These are phyloP conservation scores for Agraylea sexmaculata DNA, from an alignment of 1,140 invertebrate species.

Conservation along the genomic window DNA sequence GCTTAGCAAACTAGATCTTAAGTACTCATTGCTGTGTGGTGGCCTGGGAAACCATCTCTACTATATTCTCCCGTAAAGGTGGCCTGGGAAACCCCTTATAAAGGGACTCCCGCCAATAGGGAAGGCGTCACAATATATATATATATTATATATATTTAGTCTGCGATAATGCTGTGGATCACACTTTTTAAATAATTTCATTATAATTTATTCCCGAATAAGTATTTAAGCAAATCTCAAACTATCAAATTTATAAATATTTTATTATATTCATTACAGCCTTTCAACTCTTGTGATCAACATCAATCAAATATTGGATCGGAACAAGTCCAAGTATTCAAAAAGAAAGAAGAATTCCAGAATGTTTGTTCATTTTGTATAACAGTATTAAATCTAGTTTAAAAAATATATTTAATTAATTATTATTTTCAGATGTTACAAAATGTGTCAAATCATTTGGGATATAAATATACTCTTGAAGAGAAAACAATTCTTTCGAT, in stretches of 20 bases:
- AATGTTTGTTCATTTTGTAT: slow-evolving; percentile 24
- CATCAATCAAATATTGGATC: slow-evolving; percentile 38
- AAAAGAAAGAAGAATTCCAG: slow-evolving; percentile 41
- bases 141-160: no score
- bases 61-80: no score
- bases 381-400: slow-evolving; percentile 1
- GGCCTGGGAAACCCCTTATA: no score
- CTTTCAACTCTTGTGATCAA: slow-evolving; percentile 32
- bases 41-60: no score
- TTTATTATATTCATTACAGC: slow-evolving; percentile 28
- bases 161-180: no score
- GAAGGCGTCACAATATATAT: no score
- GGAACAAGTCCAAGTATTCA: slow-evolving; percentile 48
- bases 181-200: not conserved
- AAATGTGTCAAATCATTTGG: slow-evolving; percentile 44
- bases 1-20: no score
- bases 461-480: slow-evolving; percentile 43
- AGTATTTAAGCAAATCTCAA: no score
- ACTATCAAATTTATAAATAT: no score
- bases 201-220: no score
- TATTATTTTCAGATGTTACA: slow-evolving; percentile 32
- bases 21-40: no score
- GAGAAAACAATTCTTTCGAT: slow-evolving; percentile 38
- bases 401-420: slow-evolving; percentile 3
- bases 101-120: no score